phyloP scores from a whole-genome alignment of 2,797 vertebrate species.

The Acanthiza pusilla region DNA sequence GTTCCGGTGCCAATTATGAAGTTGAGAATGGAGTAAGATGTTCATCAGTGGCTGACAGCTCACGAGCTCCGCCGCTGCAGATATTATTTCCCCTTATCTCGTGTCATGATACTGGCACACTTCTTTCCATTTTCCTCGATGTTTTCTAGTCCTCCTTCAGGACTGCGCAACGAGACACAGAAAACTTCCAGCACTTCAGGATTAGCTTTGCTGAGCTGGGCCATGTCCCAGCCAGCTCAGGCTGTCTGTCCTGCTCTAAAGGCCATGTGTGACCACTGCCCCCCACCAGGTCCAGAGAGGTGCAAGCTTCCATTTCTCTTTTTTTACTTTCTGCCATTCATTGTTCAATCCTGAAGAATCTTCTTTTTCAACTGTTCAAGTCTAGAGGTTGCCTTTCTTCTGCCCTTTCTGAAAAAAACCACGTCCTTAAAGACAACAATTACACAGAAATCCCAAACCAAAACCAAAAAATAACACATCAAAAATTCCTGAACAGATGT shows the following conservation, averaged over 20 bases:
- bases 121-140: neutral
- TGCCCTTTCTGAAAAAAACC: neutral
- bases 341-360: neutral
- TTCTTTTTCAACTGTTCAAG: neutral
- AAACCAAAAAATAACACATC: neutral
- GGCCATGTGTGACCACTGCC: neutral
- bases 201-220: neutral
- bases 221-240: neutral
- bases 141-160: neutral
- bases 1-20: constrained; percentile 2
- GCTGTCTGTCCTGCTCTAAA: fast-evolving
- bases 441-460: neutral
- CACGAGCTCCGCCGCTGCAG: neutral
- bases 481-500: neutral
- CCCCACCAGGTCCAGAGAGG: neutral
- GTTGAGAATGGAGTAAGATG: neutral
- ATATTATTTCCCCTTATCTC: neutral
- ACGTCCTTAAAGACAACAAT: fast-evolving
- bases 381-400: neutral
- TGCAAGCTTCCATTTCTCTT: fast-evolving
- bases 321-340: neutral
- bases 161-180: neutral
- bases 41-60: neutral
- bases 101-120: fast-evolving
- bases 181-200: neutral